Percentiles rank a stretch among this genome's conserved stretches.
These are phyloP conservation scores for Sthenelais limicola DNA, from an alignment of 2,888 invertebrate species.

Conservation along the genomic window DNA sequence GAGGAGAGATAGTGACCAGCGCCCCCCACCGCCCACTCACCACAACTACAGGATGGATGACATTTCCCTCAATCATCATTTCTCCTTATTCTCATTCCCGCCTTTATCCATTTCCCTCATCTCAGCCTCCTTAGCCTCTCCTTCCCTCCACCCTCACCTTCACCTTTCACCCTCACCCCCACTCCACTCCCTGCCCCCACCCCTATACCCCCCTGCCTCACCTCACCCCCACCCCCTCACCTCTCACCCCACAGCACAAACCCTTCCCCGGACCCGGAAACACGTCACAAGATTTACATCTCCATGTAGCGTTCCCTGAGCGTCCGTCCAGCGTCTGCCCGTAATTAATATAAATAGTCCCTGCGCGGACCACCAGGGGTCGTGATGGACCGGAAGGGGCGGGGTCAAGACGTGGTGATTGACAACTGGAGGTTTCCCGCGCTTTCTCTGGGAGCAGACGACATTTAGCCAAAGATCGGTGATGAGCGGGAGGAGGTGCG, in stretches of 20 bases:
- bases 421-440: too few relatives aligned
- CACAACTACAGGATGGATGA: neutral
- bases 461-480: too few relatives aligned
- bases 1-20: too few relatives aligned
- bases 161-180: neutral
- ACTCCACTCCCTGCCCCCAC: neutral
- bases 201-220: neutral
- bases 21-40: too few relatives aligned
- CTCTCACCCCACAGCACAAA: neutral
- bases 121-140: neutral
- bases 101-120: neutral
- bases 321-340: neutral
- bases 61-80: too few relatives aligned
- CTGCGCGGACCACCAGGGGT: neutral
- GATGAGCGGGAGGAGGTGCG: too few relatives aligned
- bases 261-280: conserved; percentile 8
- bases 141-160: neutral
- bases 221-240: neutral
- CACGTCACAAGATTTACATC: too few relatives aligned
- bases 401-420: conserved; percentile 11
- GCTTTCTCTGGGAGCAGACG: too few relatives aligned
- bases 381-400: neutral
- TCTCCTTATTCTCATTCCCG: too few relatives aligned
- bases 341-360: neutral
- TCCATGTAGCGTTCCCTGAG: neutral